Percentiles rank a stretch among this genome's conserved stretches.
Evolutionary conservation across 2,888 invertebrate genomes (phyloP).

Genomic region (Tipula lateralis): DNA sequence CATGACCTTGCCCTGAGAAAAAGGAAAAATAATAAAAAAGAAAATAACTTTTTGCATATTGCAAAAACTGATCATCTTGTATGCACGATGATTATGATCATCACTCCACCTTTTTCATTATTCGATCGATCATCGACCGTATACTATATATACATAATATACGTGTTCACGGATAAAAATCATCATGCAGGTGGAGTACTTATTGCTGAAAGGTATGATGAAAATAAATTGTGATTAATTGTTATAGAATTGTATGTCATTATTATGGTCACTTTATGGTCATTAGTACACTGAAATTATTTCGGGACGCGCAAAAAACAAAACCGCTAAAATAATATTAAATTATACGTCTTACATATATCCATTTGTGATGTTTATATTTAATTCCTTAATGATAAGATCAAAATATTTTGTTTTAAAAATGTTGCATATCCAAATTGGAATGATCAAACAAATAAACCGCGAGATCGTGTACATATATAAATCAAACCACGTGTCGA

Average conservation of each 20-base stretch:
- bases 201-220: background rate
- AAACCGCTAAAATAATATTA: background rate
- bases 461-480: background rate
- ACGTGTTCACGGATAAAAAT: background rate
- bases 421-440: background rate
- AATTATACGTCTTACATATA: background rate
- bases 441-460: background rate
- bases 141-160: too few species aligned
- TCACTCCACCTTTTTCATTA: background rate
- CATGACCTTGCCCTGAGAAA: slow-evolving; percentile 34
- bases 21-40: background rate
- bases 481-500: background rate
- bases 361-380: background rate
- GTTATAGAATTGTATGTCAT: background rate
- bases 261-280: background rate
- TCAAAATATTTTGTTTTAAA: background rate
- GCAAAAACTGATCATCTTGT: background rate
- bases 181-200: background rate
- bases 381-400: slow-evolving; percentile 2
- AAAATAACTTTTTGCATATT: background rate
- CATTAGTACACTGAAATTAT: background rate
- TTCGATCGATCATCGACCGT: background rate
- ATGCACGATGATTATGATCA: background rate
- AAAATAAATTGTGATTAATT: slow-evolving; percentile 3
- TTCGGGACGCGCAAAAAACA: background rate